A percentile compares a stretch with the other conserved stretches of the same genome.
Evolutionary conservation across 2,113 vertebrate species (phyloP).

Genomic region (Tupaia tana): DNA sequence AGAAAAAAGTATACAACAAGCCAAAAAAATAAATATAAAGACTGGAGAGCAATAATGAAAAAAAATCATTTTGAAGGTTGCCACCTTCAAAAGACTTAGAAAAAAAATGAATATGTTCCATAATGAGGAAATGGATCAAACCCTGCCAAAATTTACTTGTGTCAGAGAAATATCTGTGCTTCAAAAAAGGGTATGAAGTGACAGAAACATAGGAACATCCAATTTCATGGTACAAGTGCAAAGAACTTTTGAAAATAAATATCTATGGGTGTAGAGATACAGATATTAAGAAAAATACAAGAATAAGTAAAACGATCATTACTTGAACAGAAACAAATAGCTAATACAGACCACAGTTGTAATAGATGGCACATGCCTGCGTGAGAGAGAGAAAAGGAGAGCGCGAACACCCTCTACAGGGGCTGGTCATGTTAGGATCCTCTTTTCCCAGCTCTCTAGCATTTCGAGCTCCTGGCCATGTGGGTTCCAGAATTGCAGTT

Average conservation of each 20-base stretch:
- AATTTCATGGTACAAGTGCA: neutral
- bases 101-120: neutral
- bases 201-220: neutral
- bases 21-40: slow-evolving; percentile 9
- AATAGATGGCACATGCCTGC: no score
- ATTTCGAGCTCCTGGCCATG: no score
- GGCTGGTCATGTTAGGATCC: no score
- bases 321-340: slow-evolving; percentile 3
- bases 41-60: neutral
- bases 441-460: no score
- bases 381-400: no score
- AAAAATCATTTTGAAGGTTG: neutral
- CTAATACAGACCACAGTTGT: neutral
- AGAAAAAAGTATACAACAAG: neutral
- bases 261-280: neutral
- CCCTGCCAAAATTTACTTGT: neutral
- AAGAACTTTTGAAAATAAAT: neutral
- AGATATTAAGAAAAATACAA: neutral
- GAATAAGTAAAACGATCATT: neutral
- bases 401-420: no score
- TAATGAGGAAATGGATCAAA: neutral
- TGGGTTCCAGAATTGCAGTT: no score
- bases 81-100: neutral
- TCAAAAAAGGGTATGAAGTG: neutral
- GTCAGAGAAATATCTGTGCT: neutral